phyloP scores from a whole-genome alignment of 2,888 invertebrate genomes.

The Poecilus cupreus region DNA sequence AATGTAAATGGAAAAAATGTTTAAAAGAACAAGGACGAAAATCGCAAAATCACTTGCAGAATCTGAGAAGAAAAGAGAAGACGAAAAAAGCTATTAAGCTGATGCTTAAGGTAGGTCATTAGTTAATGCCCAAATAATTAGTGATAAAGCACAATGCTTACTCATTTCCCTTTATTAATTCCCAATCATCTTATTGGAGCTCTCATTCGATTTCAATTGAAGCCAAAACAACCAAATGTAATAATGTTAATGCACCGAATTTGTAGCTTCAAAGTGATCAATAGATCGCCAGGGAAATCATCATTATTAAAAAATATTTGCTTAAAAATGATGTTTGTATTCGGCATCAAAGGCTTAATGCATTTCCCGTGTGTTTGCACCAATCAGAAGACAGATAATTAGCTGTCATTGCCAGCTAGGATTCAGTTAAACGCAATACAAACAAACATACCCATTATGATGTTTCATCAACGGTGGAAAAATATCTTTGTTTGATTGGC shows the following conservation, averaged over 20 bases:
- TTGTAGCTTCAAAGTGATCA: constrained; percentile 10
- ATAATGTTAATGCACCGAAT: constrained; percentile 25
- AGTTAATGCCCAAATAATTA: constrained; percentile 34
- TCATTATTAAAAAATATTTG: constrained; percentile 11
- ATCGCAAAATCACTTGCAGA: not conserved
- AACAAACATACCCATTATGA: not conserved
- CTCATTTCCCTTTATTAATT: constrained; percentile 32
- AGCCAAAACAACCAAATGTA: not conserved
- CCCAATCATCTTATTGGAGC: constrained; percentile 41
- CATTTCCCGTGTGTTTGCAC: not conserved
- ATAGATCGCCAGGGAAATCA: not conserved
- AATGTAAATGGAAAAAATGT: too few relatives aligned
- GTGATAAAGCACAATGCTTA: constrained; percentile 10
- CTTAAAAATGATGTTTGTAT: not conserved
- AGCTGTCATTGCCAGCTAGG: not conserved
- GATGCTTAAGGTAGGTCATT: constrained; percentile 33
- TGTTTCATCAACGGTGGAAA: not conserved
- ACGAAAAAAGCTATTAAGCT: constrained; percentile 5
- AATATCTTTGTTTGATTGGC: not conserved
- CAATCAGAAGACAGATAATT: constrained; percentile 4
- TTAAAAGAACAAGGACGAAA: not conserved
- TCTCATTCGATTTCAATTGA: not conserved
- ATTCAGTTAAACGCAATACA: not conserved
- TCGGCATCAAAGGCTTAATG: not conserved
- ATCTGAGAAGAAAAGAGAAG: not conserved